Percentiles rank a stretch among this genome's conserved stretches.
Conservation (phyloP, 2,113 vertebrate species). For the Otis tarda region DNA sequence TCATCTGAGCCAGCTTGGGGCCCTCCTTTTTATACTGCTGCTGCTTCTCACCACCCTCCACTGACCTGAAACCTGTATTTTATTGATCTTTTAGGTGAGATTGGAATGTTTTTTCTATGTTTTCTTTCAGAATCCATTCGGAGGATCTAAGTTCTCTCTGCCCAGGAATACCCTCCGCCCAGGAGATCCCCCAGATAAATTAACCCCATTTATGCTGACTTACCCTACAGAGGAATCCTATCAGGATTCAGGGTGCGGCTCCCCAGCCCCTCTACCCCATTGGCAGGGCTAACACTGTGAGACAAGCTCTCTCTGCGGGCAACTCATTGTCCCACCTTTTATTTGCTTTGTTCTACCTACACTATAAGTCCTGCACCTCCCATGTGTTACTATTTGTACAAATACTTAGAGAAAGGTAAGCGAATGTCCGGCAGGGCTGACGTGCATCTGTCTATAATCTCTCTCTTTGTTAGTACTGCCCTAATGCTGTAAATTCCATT, state of each 20-base stretch:
- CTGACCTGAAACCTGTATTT: neutral
- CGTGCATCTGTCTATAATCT: neutral
- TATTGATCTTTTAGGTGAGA: neutral
- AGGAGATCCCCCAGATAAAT: neutral
- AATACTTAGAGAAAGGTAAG: neutral
- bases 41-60: neutral
- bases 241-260: neutral
- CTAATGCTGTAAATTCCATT: neutral
- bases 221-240: neutral
- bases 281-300: neutral
- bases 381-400: neutral
- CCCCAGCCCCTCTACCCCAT: neutral
- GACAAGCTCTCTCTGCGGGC: neutral
- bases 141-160: neutral
- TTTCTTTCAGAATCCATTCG: neutral
- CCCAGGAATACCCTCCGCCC: neutral
- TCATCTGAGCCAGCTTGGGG: neutral
- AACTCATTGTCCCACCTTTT: neutral
- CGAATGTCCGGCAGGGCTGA: accelerated
- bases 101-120: neutral
- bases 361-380: neutral
- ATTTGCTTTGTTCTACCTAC: neutral
- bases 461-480: neutral
- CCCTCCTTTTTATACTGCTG: neutral
- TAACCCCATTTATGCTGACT: neutral